Conservation (phyloP, 2,113 vertebrate species). For the Rhizomys pruinosus region DNA sequence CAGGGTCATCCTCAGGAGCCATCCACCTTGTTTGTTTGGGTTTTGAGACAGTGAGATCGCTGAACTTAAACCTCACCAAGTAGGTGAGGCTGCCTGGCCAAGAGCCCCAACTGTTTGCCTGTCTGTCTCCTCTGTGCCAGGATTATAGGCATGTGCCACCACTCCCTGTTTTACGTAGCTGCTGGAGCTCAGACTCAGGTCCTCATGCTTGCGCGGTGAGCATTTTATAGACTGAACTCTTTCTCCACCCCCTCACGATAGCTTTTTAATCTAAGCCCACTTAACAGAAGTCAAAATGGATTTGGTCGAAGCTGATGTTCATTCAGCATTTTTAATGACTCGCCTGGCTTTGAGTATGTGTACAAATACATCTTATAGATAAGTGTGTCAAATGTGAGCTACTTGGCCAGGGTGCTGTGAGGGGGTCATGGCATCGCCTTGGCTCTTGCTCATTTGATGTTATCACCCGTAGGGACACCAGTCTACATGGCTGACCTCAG, state of each 20-base stretch:
- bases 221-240: background rate
- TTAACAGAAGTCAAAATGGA: background rate
- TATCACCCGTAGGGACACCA: background rate
- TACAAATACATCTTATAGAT: background rate
- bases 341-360: background rate
- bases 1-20: background rate
- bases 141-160: background rate
- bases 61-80: background rate
- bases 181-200: background rate
- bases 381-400: background rate
- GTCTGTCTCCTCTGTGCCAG: background rate
- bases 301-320: background rate
- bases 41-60: background rate
- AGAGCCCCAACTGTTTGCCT: background rate
- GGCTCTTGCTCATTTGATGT: too few species aligned
- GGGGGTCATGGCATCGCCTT: fast-evolving
- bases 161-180: background rate
- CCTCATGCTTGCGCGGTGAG: background rate
- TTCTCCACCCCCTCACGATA: background rate
- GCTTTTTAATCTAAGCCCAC: background rate
- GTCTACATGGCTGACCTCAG: background rate
- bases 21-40: background rate
- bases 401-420: background rate
- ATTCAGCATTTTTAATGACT: background rate
- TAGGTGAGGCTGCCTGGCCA: background rate